Base-by-base conservation (phyloP, 2,888 invertebrate genomes). In the Scaptomyza polygonia region DNA sequence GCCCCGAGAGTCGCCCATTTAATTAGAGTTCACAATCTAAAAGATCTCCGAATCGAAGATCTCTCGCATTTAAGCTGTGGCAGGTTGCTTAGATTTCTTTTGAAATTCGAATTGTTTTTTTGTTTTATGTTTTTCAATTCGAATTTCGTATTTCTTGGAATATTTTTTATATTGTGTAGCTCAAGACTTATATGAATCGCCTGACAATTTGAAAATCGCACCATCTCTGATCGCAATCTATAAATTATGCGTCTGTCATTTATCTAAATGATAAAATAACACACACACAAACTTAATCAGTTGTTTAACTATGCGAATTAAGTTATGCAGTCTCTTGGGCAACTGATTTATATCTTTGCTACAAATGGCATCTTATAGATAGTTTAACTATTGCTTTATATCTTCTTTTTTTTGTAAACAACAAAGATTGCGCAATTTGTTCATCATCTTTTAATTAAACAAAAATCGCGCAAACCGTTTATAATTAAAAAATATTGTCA, bases 401-500 rank as follows among this genome's bases (percentile, higher is more conserved):
- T 49, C 32, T 21, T 29, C 7, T 11, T 11, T 11, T 21, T 29
- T 4, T 11, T 11, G 4, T 9, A n/a, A 32, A 32, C 12, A 12
- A 32, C 5, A 25, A 30, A 16, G 9, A 25, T 45, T 55, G 16
- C 25, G 25, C 16, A 12, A 32, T 6, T 34, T 39, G 43, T 11
- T 36, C 42, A 39, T 32, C n/a, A 21, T 21, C 8, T 48, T 80
- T 72, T 72, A 86, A 82, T 83, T 82, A 75, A 80, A 75, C 75
- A 77, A 73, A 64, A 62, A 70, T 69, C 58, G 43, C n/a, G 56
- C 62, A 39, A 39, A 39, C 7, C 39, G 52, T 63, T 76, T 57
- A 76, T 74, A 74, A 74, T 74, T 74, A 74, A 74, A 80, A 81
- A 81, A 81, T 86, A 75, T 80, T 81, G 81, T 81, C 84, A 67